Evolutionary conservation across 2,113 vertebrate genomes (phyloP), one percentile per base, ranked within the genome.

Genomic region (Motacilla tschutschensis): DNA sequence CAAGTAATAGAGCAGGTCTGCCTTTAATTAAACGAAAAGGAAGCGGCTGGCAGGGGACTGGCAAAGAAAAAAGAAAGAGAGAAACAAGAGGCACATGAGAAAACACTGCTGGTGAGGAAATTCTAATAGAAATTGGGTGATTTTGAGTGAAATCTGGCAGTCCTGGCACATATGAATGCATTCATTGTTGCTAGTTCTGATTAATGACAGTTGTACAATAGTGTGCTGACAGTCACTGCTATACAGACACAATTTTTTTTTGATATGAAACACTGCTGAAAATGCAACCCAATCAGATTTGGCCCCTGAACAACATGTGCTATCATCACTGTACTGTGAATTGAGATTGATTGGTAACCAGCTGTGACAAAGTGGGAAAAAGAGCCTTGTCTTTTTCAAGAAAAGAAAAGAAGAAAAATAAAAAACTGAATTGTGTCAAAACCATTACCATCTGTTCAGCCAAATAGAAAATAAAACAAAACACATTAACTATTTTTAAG

Each of bases 331-430:
- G 96, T 95, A 96, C 94, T 84, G 33, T 97, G 95, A 97, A 97
- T 97, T 95, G 96, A 97, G 97, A 97, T 96, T 97, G 96, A 97
- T 96, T 96, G 96, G 95, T 96, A 96, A 96, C 96, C 96, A 97
- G 96, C 97, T 97, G 96, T 96, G 95, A 97, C 95, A 96, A 97
- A 97, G 93, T 96, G 90, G 93, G 87, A 83, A 88, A 95, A 95
- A 95, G 72, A 94, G 83, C 87, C 93, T 87, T 91, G 91, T 74
- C 46, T 94, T 94, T 95, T 75, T 83, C 71, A 85, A 91, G 84
- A 62, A 83, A 84, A 83, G 50, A 89, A 94, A 85, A 89, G 58
- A 91, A 66, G 48, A 90, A 86, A 93, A 92, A 83, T 87, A 92
- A 79, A 80, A 96, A 94, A 75, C 36, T 41, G 77, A 95, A 95